phyloP scores from a whole-genome alignment of 2,113 vertebrate genomes.

The Aldabrachelys gigantea region DNA sequence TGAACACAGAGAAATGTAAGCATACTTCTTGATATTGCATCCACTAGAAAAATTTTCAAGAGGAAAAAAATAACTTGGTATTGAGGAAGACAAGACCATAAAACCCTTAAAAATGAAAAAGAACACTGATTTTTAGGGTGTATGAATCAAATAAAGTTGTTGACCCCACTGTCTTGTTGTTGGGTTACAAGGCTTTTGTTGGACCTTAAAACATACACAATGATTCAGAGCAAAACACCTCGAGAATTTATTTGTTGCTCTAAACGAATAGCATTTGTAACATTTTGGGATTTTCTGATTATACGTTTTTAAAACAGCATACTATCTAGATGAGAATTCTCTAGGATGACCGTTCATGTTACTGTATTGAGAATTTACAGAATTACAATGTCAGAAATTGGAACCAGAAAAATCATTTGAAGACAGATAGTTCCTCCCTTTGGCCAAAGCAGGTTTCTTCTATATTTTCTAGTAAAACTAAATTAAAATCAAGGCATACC shows the following conservation, averaged over 20 bases:
- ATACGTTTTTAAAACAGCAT: background rate
- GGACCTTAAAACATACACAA: background rate
- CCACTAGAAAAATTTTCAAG: background rate
- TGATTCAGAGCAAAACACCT: background rate
- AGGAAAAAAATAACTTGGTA: accelerated
- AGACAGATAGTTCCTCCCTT: background rate
- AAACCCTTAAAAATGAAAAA: background rate
- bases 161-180: accelerated
- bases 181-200: background rate
- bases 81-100: background rate
- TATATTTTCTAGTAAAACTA: background rate
- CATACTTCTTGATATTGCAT: background rate
- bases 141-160: background rate
- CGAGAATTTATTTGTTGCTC: background rate
- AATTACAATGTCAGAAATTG: background rate
- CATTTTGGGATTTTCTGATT: background rate
- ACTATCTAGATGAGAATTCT: background rate
- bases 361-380: accelerated
- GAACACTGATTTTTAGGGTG: background rate
- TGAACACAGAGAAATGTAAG: background rate
- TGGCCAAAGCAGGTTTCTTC: background rate
- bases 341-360: background rate
- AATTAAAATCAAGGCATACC: background rate
- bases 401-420: background rate
- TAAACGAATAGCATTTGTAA: background rate